Conservation (phyloP, 2,797 vertebrate genomes). For the Urocyon cinereoargenteus region DNA sequence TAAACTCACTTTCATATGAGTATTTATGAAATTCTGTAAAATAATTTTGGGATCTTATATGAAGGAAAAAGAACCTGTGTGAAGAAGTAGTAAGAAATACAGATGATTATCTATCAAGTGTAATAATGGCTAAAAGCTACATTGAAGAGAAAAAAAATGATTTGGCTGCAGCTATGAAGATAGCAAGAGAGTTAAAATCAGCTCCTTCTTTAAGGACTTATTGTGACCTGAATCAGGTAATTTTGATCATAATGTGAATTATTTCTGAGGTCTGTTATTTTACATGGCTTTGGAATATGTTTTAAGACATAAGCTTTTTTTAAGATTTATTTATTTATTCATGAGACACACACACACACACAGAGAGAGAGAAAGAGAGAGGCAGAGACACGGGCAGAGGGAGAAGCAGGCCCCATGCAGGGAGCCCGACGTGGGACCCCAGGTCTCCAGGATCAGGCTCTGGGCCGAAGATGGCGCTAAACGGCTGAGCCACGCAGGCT, state of each 20-base stretch:
- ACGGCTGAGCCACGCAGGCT: no score
- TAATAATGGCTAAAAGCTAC: constrained; percentile 83
- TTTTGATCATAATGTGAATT: constrained; percentile 22
- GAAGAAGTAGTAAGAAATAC: constrained; percentile 83
- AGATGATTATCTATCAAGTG: constrained; percentile 75
- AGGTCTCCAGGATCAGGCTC: no score
- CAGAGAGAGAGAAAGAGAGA: no score
- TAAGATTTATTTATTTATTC: no score
- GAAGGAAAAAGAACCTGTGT: constrained; percentile 84
- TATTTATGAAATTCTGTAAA: constrained; percentile 65
- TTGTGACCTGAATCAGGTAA: constrained; percentile 86
- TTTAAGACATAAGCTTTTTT: background rate
- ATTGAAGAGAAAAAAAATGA: constrained; percentile 84
- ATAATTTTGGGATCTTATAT: constrained; percentile 74
- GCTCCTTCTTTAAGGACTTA: constrained; percentile 75
- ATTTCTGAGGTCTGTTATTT: background rate
- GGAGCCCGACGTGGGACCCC: no score
- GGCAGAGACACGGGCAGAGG: no score
- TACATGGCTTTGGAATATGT: background rate
- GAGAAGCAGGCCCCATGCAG: no score
- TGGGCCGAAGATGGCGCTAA: no score
- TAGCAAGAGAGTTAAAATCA: constrained; percentile 82
- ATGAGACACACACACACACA: no score
- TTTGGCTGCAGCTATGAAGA: constrained; percentile 85
- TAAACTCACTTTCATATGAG: background rate